Percentiles rank a stretch among this genome's conserved stretches.
phyloP scores from a whole-genome alignment of 1,140 invertebrate species.

The Helicoverpa armigera region DNA sequence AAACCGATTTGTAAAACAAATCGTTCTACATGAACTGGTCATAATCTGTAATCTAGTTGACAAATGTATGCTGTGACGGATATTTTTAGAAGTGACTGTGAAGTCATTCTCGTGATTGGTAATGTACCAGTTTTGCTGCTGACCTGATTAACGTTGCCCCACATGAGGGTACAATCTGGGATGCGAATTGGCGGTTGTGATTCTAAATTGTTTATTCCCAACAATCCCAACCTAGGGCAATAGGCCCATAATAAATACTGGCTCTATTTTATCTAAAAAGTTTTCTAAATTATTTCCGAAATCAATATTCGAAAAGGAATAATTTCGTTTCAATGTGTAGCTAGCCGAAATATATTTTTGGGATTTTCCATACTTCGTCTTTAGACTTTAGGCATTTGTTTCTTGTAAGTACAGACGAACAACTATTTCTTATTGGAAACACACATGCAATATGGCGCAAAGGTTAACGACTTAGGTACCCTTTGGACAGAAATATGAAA shows the following conservation, averaged over 20 bases:
- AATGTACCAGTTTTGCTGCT: constrained; percentile 39
- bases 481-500: not conserved
- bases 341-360: not conserved
- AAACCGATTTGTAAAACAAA: constrained; percentile 24
- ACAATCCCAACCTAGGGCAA: not conserved
- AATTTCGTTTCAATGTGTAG: not conserved
- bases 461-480: constrained; percentile 14
- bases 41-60: constrained; percentile 24
- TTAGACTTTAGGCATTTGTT: not conserved
- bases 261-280: too few relatives aligned
- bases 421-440: constrained; percentile 18
- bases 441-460: constrained; percentile 7
- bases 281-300: too few relatives aligned
- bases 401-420: not conserved
- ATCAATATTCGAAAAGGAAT: not conserved
- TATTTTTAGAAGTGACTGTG: constrained; percentile 38
- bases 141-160: constrained; percentile 40
- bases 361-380: not conserved
- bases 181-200: not conserved
- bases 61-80: not conserved
- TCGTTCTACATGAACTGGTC: constrained; percentile 10
- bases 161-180: not conserved
- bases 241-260: not conserved
- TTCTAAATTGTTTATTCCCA: not conserved
- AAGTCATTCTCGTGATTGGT: constrained; percentile 37